Evolutionary conservation across 2,888 invertebrate species (phyloP).

Genomic region (Erpobdella octoculata): DNA sequence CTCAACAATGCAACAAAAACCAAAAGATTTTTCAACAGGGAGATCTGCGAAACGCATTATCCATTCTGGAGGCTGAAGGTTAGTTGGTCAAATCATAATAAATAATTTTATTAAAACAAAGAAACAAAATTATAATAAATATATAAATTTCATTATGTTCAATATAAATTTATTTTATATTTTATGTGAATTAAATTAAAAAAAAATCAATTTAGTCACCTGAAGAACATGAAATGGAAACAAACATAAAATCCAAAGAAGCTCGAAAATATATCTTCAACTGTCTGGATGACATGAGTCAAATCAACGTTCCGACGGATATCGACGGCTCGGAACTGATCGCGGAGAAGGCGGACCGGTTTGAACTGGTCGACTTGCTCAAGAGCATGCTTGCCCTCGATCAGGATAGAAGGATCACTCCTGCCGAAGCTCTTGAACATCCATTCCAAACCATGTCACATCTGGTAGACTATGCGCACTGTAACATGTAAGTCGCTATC

Average conservation of each 20-base stretch:
- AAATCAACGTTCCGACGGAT: slow-evolving; percentile 59
- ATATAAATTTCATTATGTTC: not conserved
- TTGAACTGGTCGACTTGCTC: slow-evolving; percentile 92
- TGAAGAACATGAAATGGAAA: slow-evolving; percentile 95
- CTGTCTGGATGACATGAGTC: slow-evolving; percentile 86
- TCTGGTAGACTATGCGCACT: slow-evolving; percentile 85
- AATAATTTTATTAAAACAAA: too few species aligned
- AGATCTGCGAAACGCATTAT: slow-evolving; percentile 62
- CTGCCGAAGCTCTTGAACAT: slow-evolving; percentile 88
- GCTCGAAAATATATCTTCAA: slow-evolving; percentile 98
- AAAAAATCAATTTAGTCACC: slow-evolving; percentile 64
- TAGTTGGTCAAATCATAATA: not conserved
- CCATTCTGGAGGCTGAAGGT: slow-evolving; percentile 61
- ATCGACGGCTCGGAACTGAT: slow-evolving; percentile 89
- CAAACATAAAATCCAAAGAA: slow-evolving; percentile 95
- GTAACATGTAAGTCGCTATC: slow-evolving; percentile 62
- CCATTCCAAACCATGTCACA: slow-evolving; percentile 87
- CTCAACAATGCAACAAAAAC: slow-evolving; percentile 93
- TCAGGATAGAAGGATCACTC: slow-evolving; percentile 86
- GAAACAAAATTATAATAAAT: not conserved
- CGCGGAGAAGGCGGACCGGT: slow-evolving; percentile 91
- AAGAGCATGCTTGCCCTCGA: slow-evolving; percentile 98
- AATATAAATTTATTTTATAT: slow-evolving; percentile 3
- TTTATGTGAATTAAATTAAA: not conserved
- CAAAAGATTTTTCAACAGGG: slow-evolving; percentile 93